Evolutionary conservation across 2,797 vertebrate genomes (phyloP).

Genomic region (Limosa lapponica): DNA sequence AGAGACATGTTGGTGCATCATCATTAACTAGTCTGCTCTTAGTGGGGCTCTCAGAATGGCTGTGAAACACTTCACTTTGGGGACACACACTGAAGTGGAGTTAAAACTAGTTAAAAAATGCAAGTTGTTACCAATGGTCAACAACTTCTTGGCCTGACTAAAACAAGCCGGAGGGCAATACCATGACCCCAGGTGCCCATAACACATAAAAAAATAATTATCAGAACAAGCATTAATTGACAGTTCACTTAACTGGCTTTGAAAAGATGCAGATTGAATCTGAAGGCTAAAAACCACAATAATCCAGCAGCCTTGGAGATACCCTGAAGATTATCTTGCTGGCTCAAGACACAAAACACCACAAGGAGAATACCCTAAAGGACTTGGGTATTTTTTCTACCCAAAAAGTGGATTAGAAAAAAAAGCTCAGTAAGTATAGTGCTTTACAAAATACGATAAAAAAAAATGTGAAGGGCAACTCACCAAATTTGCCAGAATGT

Average conservation of each 20-base stretch:
- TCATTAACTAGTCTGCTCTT: not conserved
- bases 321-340: not conserved
- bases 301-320: not conserved
- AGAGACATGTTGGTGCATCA: not conserved
- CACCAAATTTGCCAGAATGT: conserved; percentile 98
- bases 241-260: not conserved
- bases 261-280: not conserved
- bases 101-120: not conserved
- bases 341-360: not conserved
- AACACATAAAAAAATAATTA: not conserved
- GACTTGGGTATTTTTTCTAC: not conserved
- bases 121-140: not conserved
- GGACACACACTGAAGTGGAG: not conserved
- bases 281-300: not conserved
- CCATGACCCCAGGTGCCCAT: not conserved
- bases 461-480: conserved; percentile 62
- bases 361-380: not conserved
- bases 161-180: not conserved
- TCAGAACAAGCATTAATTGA: not conserved
- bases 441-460: not conserved
- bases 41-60: not conserved
- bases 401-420: not conserved
- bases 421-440: not conserved
- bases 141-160: not conserved
- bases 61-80: not conserved